Conservation (phyloP, 2,797 vertebrate species). For the Lepus oiostolus region DNA sequence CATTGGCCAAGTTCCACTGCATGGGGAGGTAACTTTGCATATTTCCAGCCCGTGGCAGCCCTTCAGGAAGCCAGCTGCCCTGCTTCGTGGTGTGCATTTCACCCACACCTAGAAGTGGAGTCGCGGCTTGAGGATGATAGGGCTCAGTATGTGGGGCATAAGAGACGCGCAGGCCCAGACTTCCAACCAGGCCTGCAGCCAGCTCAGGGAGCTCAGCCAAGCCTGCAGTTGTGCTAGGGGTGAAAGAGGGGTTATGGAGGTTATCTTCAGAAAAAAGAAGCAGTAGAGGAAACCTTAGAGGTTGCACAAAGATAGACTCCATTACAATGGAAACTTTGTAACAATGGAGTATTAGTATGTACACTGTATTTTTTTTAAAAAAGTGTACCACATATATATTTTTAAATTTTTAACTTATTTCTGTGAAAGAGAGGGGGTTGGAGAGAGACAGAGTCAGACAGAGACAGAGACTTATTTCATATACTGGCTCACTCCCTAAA, state of each 20-base stretch:
- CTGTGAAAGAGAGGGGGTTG: no score
- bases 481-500: no score
- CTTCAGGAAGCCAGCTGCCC: neutral
- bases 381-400: no score
- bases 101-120: neutral
- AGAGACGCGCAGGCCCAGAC: neutral
- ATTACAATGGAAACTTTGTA: neutral
- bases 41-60: neutral
- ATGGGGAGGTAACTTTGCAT: neutral
- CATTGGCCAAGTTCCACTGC: neutral
- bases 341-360: neutral
- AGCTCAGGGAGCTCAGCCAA: neutral
- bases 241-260: no score
- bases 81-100: neutral
- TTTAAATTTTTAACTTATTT: no score
- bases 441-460: no score
- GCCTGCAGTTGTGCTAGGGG: neutral
- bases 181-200: neutral
- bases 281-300: constrained; percentile 1
- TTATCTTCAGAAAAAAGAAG: neutral
- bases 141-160: neutral
- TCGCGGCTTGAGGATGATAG: neutral
- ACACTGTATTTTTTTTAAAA: no score
- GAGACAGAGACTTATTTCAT: no score
- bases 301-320: neutral